phyloP scores from a whole-genome alignment of 2,797 vertebrate genomes.

The Lophotriccus pileatus region DNA sequence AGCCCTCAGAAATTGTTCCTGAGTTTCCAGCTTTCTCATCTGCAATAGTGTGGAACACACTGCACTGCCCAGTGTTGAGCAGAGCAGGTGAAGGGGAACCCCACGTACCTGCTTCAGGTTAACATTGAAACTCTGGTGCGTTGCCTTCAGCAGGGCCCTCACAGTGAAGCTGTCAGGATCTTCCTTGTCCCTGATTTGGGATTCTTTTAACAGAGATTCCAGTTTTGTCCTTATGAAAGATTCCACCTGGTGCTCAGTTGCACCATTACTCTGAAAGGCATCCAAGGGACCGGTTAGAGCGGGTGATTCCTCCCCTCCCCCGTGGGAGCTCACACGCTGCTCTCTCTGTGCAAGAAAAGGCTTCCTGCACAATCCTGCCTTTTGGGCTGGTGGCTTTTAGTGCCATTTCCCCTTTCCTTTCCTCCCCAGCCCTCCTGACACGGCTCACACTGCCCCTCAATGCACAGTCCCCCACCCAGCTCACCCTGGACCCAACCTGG shows the following conservation, averaged over 20 bases:
- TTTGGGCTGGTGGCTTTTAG: not conserved
- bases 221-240: slow-evolving; percentile 94
- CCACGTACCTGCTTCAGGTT: slow-evolving; percentile 89
- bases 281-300: not conserved
- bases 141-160: slow-evolving; percentile 89
- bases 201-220: slow-evolving; percentile 94
- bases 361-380: not conserved
- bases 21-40: not conserved
- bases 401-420: not conserved
- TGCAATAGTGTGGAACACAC: not conserved
- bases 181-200: slow-evolving; percentile 94
- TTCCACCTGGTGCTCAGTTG: slow-evolving; percentile 90
- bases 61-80: not conserved
- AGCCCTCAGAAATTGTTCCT: not conserved
- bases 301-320: not conserved
- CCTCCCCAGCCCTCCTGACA: not conserved
- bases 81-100: not conserved
- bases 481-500: too few relatives aligned
- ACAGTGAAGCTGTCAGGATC: slow-evolving; percentile 97
- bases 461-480: not conserved
- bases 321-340: accelerated
- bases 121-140: slow-evolving; percentile 89
- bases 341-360: not conserved
- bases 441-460: not conserved
- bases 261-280: slow-evolving; percentile 85